phyloP scores from a whole-genome alignment of 2,113 vertebrate species.

The Arothron firmamentum region DNA sequence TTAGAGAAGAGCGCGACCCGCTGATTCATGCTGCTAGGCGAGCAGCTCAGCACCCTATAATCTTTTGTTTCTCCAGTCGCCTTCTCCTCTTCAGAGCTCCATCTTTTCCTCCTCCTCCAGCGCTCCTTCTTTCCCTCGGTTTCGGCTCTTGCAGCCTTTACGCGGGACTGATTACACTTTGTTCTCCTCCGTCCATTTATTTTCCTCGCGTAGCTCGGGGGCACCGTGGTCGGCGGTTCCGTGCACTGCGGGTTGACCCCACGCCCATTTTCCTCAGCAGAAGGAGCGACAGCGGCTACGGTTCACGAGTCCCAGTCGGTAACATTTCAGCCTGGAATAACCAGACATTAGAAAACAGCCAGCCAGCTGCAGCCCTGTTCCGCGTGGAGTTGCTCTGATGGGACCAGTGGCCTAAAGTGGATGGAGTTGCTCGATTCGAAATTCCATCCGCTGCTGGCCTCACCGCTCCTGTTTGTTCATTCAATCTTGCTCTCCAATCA shows the following conservation, averaged over 20 bases:
- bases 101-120: slow-evolving; percentile 7
- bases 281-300: slow-evolving; percentile 32
- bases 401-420: slow-evolving; percentile 13
- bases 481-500: neutral
- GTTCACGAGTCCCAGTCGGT: slow-evolving; percentile 17
- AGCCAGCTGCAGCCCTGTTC: neutral
- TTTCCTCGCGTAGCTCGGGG: too few species aligned
- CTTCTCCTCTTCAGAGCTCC: slow-evolving; percentile 32
- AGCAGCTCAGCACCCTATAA: slow-evolving; percentile 60
- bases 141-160: neutral
- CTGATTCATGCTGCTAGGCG: slow-evolving; percentile 61
- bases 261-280: slow-evolving; percentile 43
- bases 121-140: neutral
- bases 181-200: too few species aligned
- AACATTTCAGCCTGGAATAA: slow-evolving; percentile 34
- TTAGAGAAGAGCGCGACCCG: slow-evolving; percentile 51
- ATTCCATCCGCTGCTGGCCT: slow-evolving; percentile 1
- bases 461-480: neutral
- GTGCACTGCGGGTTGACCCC: slow-evolving; percentile 37
- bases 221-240: slow-evolving; percentile 30
- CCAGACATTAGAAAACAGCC: slow-evolving; percentile 7
- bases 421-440: slow-evolving; percentile 18
- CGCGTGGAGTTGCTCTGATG: neutral
- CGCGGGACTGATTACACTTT: neutral
- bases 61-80: slow-evolving; percentile 36